Base-by-base conservation (phyloP, 2,888 invertebrate genomes). In the Drosophila meridiana region DNA sequence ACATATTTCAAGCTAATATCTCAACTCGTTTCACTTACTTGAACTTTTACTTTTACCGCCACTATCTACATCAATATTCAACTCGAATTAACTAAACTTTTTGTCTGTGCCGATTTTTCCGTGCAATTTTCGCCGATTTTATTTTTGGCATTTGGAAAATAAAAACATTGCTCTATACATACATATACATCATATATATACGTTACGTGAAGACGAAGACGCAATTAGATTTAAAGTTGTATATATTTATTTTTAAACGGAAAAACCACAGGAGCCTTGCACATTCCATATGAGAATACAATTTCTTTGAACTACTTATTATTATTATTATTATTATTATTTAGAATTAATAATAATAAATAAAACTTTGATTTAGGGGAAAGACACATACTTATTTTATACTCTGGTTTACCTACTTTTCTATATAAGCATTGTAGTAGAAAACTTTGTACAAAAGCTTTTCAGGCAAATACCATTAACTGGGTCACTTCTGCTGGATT, bases 81-180 rank as follows among this genome's bases (percentile, higher is more conserved):
- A 8, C 43, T 64, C 20, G 34, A 34, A 52, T 66, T 45, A 45
- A 45, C n/a, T 26, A 26, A 47, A 20, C 20, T 34, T 38, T 50
- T 52, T 20, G 26, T 26, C 53, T 61, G 48, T 47, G 43, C 32
- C 8, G 45, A 40, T 48, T 42, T 48, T 38, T 34, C 50, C 9
- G 36, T 58, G 73, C 59, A 59, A 26, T 34, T 69, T 64, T 34
- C 30, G 20, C 34, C 4, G 20, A 20, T 13, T 59, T 64, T 73
- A 74, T 76, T 76, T 64, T 70, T 50, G 48, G 64, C 45, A 3
- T 42, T 28, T 13, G 47, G 6, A 11, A 30, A 30, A 30, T 6
- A 13, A 8, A 32, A 28, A 50, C 53, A 20, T 3, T 11, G 30
- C 11, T 36, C 42, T 9, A 30, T 42, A 13, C 5, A 42, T n/a